These are phyloP conservation scores for Pseudomyrmex dendroicus DNA, from an alignment of 1,140 invertebrate species.

Conservation along the genomic window DNA sequence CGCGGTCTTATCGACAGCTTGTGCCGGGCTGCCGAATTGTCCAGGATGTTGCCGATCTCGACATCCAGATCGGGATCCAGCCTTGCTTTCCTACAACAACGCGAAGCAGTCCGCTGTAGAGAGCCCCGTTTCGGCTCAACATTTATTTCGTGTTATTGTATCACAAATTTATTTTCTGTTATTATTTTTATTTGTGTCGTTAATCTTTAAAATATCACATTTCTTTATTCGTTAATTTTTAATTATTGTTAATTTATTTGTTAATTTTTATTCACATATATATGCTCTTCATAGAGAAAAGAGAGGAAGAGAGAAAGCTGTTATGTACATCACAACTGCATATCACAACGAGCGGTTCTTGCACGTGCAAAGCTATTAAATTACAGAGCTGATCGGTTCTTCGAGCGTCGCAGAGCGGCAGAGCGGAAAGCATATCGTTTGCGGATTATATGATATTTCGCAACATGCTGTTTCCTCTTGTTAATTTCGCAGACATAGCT, in stretches of 20 bases:
- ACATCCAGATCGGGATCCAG: constrained; percentile 88
- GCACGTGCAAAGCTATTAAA: constrained; percentile 26
- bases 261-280: neutral
- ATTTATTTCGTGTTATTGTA: too few relatives aligned
- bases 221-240: neutral
- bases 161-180: neutral
- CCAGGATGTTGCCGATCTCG: constrained; percentile 87
- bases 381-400: neutral
- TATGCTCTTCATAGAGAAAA: too few relatives aligned
- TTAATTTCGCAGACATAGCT: constrained; percentile 36
- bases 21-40: constrained; percentile 90
- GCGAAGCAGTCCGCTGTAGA: constrained; percentile 42
- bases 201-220: neutral
- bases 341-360: neutral
- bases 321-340: neutral
- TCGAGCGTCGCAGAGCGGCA: neutral
- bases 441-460: constrained; percentile 18
- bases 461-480: constrained; percentile 28
- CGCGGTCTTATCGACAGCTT: constrained; percentile 90
- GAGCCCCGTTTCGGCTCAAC: constrained; percentile 1
- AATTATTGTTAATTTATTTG: neutral
- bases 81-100: constrained; percentile 85
- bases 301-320: neutral
- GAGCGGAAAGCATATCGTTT: neutral
- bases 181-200: neutral